phyloP scores from a whole-genome alignment of 2,113 vertebrate species.

The sheep (Ovis aries) region ARS-UI_Ramb_v3.0 NC_056061.1:51715501-51716000 shows the following conservation, averaged over 20 bases:
- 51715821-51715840: background rate
- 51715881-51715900: conserved; percentile 20
- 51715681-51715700: conserved; percentile 55
- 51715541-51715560: conserved; percentile 34
- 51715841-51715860: background rate
- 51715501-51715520: conserved; percentile 40
- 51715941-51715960: background rate
- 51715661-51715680: conserved; percentile 66
- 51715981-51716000: background rate
- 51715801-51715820: background rate
- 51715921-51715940: background rate
- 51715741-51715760: conserved; percentile 61
- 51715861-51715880: background rate
- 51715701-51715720: conserved; percentile 49
- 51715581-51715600: conserved; percentile 56
- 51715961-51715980: background rate
- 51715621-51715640: conserved; percentile 31
- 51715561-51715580: conserved; percentile 45
- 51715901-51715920: background rate
- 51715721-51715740: conserved; percentile 55
- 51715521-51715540: conserved; percentile 33
- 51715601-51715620: conserved; percentile 33
- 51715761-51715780: conserved; percentile 47
- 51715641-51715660: conserved; percentile 34
- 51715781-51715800: background rate